Evolutionary conservation across 2,797 vertebrate genomes (phyloP), one percentile per base, ranked within the genome.

Genomic region (Coreius guichenoti): DNA sequence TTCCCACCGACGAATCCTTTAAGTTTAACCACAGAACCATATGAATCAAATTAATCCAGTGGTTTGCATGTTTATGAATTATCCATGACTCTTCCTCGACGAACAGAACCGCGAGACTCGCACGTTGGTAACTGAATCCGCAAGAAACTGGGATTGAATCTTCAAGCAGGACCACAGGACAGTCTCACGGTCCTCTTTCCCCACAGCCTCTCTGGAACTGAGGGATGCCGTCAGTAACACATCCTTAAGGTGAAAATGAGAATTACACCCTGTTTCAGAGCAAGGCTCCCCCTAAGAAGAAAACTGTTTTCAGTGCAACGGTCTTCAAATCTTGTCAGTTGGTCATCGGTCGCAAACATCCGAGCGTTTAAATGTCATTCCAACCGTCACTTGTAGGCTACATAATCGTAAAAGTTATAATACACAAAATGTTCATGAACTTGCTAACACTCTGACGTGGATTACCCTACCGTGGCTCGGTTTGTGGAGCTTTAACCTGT

Each of bases 41-140:
- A 23, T 80, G 88, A 89, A 92, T 93, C 92, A 94, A 91, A 93
- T 92, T 94, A 95, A 95, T 96, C 95, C 95, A 95, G 89, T 92
- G 91, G 85, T 87, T 87, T 92, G 93, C 94, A 86, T 87, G 82
- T 88, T 92, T 89, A 90, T 87, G 91, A 87, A 58, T 89, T 84
- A 85, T 87, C 90, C 91, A 85, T 86, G 83, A 74, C 82, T 85
- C 82, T 49, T 70, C 73, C 82, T 68, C 83, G 90, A 86, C 75
- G 12, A 63, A 69, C 39, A 78, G 45, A 77, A 80, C 74, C 63
- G 81, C 83, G 70, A 83, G 75, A 85, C 69, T 86, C 58, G 47
- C 82, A 77, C 76, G 85, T n/a, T 81, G 78, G 73, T 45, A 74
- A 84, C 58, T 85, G 88, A 85, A 91, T 91, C 89, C 86, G 82